phyloP scores from a whole-genome alignment of 2,797 vertebrate species.

The Anguilla marmorata region DNA sequence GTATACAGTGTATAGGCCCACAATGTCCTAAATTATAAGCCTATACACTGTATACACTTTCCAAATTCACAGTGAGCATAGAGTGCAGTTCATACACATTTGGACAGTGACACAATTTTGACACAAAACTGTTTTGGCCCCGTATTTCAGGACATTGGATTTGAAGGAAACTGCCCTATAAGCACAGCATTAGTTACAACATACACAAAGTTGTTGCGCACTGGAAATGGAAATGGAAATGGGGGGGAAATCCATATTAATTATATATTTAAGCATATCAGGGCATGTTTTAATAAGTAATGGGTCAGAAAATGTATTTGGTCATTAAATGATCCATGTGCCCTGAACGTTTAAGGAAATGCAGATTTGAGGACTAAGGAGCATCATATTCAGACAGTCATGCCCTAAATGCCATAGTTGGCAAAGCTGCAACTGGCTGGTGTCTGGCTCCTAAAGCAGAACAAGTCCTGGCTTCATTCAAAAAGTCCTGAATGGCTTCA shows the following conservation, averaged over 20 bases:
- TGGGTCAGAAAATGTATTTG: neutral
- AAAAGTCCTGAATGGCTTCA: conserved; percentile 55
- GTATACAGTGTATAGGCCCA: too few species aligned
- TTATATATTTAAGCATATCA: neutral
- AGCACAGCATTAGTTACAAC: too few species aligned
- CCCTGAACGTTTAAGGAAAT: neutral
- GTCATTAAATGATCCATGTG: neutral
- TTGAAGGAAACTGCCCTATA: too few species aligned
- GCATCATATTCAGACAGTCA: neutral
- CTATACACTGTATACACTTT: neutral
- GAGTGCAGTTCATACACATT: neutral
- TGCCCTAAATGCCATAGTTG: neutral
- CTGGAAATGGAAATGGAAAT: neutral
- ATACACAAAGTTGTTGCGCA: too few species aligned
- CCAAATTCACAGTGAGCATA: too few species aligned
- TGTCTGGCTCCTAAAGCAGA: neutral
- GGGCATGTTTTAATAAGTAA: neutral
- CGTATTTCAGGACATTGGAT: neutral
- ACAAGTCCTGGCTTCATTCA: conserved; percentile 30
- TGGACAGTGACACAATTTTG: neutral
- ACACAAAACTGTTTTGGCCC: neutral
- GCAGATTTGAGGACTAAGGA: neutral
- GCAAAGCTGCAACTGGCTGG: neutral
- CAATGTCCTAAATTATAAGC: too few species aligned
- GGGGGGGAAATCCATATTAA: neutral